A percentile compares a stretch with the other conserved stretches of the same genome.
These are phyloP conservation scores for Laspeyria flexula DNA, from an alignment of 2,888 invertebrate genomes.

Conservation along the genomic window DNA sequence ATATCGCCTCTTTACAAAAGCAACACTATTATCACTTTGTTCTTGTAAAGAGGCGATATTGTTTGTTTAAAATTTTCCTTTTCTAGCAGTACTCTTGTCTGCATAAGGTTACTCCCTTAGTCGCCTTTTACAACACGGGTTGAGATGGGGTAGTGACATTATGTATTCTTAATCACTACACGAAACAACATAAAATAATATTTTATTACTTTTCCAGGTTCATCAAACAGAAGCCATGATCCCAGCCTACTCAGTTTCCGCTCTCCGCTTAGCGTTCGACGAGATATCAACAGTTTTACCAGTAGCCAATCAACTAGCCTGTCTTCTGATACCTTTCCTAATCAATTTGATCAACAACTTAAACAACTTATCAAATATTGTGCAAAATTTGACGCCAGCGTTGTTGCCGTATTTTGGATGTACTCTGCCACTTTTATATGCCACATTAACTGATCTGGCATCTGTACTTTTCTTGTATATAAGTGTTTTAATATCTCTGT, in stretches of 20 bases:
- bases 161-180: no score
- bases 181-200: not conserved
- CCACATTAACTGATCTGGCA: constrained; percentile 75
- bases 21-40: no score
- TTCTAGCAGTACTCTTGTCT: no score
- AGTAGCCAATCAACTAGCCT: constrained; percentile 73
- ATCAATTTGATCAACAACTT: constrained; percentile 78
- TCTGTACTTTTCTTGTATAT: constrained; percentile 78
- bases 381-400: constrained; percentile 78
- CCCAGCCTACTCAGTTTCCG: constrained; percentile 76
- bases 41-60: no score
- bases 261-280: constrained; percentile 74
- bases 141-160: no score
- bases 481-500: constrained; percentile 74
- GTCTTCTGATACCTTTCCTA: constrained; percentile 72
- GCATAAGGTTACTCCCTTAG: no score
- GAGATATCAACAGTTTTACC: constrained; percentile 75
- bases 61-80: no score
- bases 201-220: constrained; percentile 57
- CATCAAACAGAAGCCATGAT: constrained; percentile 72
- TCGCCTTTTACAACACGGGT: no score
- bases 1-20: no score
- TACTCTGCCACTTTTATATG: constrained; percentile 72
- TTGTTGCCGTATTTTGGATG: constrained; percentile 78
- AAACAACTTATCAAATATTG: constrained; percentile 77